A percentile compares a stretch with the other conserved stretches of the same genome.
phyloP scores from a whole-genome alignment of 23 tunicate genomes.

The Corella eumyota region DNA sequence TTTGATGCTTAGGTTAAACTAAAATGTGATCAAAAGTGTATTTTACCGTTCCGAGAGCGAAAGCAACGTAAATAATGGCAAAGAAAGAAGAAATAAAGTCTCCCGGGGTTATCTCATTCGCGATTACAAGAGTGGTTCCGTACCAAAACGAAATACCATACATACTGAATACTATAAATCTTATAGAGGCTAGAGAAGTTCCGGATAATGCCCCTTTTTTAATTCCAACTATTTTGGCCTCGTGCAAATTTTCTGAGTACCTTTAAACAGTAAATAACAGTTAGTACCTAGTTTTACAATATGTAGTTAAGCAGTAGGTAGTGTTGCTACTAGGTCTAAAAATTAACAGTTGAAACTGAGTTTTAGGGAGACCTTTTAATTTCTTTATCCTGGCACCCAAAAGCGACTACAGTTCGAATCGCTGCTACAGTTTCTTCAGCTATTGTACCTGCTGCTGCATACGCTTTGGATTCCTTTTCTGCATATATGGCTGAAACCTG shows the following conservation, averaged over 20 bases:
- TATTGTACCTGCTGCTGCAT: no score
- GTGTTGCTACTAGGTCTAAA: no score
- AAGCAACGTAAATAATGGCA: slow-evolving; percentile 25
- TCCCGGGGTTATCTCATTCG: slow-evolving; percentile 18
- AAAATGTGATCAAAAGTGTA: no score
- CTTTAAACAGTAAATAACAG: not conserved
- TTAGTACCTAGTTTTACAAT: not conserved
- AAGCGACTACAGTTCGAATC: no score
- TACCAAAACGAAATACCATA: slow-evolving; percentile 62
- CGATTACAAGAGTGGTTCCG: slow-evolving; percentile 36
- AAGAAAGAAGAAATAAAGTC: slow-evolving; percentile 50
- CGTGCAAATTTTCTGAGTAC: not conserved
- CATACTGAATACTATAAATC: slow-evolving; percentile 2
- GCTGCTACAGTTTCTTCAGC: no score
- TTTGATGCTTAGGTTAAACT: no score
- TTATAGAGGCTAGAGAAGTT: not conserved
- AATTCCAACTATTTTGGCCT: slow-evolving; percentile 2
- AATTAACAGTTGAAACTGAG: no score
- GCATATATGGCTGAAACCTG: not conserved
- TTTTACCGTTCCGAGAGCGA: slow-evolving; percentile 33
- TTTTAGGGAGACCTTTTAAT: no score
- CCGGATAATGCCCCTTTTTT: not conserved
- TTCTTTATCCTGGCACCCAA: no score
- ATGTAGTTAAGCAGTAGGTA: not conserved
- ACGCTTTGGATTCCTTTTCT: not conserved